These are phyloP conservation scores for Tichodroma muraria DNA, from an alignment of 2,113 vertebrate species.

Conservation along the genomic window DNA sequence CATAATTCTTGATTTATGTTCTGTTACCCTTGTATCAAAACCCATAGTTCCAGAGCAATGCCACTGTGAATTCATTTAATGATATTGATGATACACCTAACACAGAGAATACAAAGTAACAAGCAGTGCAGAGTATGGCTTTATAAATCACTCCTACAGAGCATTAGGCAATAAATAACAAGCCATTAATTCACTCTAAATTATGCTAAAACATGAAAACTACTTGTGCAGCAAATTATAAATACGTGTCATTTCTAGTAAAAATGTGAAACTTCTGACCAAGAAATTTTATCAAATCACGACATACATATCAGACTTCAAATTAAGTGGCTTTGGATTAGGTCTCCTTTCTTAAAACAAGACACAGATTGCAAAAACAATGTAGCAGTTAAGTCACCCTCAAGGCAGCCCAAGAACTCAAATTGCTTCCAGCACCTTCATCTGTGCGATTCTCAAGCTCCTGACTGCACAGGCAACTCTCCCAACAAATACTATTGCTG, in stretches of 20 bases:
- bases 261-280: conserved; percentile 21
- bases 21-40: conserved; percentile 70
- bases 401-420: background rate
- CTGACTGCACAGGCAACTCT: background rate
- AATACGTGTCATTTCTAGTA: conserved; percentile 10
- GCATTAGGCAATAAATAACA: conserved; percentile 69
- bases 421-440: background rate
- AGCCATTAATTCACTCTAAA: conserved; percentile 61
- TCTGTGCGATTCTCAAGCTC: background rate
- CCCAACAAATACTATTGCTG: background rate
- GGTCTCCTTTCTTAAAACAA: background rate
- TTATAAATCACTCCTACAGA: conserved; percentile 71
- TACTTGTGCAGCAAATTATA: conserved; percentile 54
- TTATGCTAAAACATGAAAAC: conserved; percentile 66
- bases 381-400: background rate
- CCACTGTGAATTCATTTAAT: conserved; percentile 73
- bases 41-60: conserved; percentile 68
- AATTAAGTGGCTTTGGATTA: background rate
- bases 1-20: conserved; percentile 77
- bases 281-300: conserved; percentile 27
- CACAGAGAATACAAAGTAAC: conserved; percentile 62
- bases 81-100: conserved; percentile 72
- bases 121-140: conserved; percentile 20
- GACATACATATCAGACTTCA: background rate
- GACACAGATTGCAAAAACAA: background rate